Conservation (phyloP, 1,140 invertebrate species). For the Calliopsis andreniformis region DNA sequence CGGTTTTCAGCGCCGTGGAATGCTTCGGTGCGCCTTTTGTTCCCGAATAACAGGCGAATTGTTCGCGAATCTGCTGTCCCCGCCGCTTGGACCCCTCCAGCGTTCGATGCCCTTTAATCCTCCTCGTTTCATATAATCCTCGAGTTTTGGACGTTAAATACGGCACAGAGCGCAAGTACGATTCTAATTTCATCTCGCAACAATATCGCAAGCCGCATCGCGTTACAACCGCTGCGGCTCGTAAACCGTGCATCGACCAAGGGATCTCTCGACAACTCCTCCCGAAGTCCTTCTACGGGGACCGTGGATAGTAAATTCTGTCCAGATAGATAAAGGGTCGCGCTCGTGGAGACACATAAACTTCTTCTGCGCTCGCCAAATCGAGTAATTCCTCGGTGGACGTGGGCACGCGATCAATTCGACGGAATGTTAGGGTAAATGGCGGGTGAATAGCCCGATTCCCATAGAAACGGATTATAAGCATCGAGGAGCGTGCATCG, state of each 20-base stretch:
- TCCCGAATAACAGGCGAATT: not conserved
- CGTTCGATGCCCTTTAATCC: not conserved
- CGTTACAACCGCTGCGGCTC: no score
- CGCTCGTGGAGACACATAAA: conserved; percentile 24
- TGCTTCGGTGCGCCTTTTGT: conserved; percentile 40
- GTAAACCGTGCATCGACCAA: conserved; percentile 3
- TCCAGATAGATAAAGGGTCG: conserved; percentile 18
- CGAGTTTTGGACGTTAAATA: not conserved
- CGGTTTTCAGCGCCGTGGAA: conserved; percentile 51
- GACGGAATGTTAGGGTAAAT: conserved; percentile 40
- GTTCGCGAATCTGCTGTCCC: conserved; percentile 2
- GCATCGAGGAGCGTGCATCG: conserved; percentile 28
- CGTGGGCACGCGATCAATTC: conserved; percentile 29
- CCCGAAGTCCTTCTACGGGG: not conserved
- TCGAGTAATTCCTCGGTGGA: conserved; percentile 17
- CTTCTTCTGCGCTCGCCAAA: conserved; percentile 3
- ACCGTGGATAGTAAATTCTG: not conserved
- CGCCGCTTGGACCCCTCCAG: not conserved
- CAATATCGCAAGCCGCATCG: no score
- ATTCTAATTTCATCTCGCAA: no score
- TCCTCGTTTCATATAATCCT: not conserved
- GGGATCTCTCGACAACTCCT: not conserved
- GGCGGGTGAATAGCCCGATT: conserved; percentile 38
- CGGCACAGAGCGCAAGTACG: no score
- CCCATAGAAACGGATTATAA: conserved; percentile 52